Conservation (phyloP, 1,140 invertebrate species). For the Stegodyphus mimosarum region DNA sequence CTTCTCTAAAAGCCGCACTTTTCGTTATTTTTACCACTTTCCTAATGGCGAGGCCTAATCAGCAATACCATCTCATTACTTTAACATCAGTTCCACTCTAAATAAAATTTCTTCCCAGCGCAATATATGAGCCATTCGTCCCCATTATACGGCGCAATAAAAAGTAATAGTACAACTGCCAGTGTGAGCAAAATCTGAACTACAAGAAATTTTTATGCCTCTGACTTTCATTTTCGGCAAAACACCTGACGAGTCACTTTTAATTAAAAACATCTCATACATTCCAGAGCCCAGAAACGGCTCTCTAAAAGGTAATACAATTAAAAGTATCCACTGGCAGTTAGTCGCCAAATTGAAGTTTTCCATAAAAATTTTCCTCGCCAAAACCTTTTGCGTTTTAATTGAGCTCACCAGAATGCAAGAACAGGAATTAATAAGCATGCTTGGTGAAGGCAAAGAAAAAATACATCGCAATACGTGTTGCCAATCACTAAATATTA, state of each 20-base stretch:
- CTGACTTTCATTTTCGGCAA: conserved; percentile 21
- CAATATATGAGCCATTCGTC: no score
- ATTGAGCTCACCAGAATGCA: conserved; percentile 7
- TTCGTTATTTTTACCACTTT: no score
- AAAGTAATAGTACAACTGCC: background rate
- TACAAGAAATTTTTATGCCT: background rate
- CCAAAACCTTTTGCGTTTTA: conserved; percentile 46
- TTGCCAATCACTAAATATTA: conserved; percentile 54
- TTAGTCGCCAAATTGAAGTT: conserved; percentile 10
- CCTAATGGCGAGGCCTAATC: no score
- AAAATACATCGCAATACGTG: conserved; percentile 45
- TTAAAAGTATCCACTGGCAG: conserved; percentile 41
- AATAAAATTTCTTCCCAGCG: no score
- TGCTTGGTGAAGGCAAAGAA: background rate
- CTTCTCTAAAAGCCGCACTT: no score
- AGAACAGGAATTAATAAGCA: conserved; percentile 51
- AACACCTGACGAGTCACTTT: conserved; percentile 39
- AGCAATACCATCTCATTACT: no score
- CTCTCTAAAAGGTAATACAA: conserved; percentile 35
- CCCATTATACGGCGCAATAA: background rate
- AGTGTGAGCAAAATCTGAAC: background rate
- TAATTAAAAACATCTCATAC: conserved; percentile 47
- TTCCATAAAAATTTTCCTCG: conserved; percentile 31
- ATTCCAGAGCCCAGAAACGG: no score
- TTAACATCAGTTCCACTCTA: no score